Evolutionary conservation across 2,797 vertebrate species (phyloP).

Genomic region (Pantherophis alleghaniensis): DNA sequence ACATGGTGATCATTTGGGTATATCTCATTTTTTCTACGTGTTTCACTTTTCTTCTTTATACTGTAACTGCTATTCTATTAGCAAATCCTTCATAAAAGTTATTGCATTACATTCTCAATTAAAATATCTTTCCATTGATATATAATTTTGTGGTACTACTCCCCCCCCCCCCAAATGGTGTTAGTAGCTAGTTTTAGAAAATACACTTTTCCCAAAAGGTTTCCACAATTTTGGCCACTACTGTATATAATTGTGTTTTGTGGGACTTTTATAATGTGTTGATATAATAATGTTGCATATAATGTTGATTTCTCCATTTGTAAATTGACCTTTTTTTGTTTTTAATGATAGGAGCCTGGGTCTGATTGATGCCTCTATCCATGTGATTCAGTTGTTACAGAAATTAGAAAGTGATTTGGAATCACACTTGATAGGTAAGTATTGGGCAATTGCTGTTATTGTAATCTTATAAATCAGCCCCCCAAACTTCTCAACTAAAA

Average conservation of each 20-base stretch:
- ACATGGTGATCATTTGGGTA: too few species aligned
- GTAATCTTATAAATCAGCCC: not conserved
- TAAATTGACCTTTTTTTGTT: not conserved
- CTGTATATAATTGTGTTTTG: not conserved
- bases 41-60: too few species aligned
- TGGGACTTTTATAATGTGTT: not conserved
- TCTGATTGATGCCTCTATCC: constrained; percentile 65
- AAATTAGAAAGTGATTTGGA: constrained; percentile 64
- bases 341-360: constrained; percentile 68
- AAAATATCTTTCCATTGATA: too few species aligned
- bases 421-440: constrained; percentile 68
- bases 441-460: not conserved
- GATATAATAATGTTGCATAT: not conserved
- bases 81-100: too few species aligned
- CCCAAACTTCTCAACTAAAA: not conserved
- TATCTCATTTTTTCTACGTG: too few species aligned
- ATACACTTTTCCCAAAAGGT: too few species aligned
- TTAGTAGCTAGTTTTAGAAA: too few species aligned
- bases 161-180: too few species aligned
- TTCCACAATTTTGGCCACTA: too few species aligned
- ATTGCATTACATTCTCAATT: too few species aligned
- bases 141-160: too few species aligned
- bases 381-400: constrained; percentile 69
- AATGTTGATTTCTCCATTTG: not conserved
- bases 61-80: too few species aligned